Base-by-base conservation (phyloP, 2,113 vertebrate species). In the Alectura lathami region DNA sequence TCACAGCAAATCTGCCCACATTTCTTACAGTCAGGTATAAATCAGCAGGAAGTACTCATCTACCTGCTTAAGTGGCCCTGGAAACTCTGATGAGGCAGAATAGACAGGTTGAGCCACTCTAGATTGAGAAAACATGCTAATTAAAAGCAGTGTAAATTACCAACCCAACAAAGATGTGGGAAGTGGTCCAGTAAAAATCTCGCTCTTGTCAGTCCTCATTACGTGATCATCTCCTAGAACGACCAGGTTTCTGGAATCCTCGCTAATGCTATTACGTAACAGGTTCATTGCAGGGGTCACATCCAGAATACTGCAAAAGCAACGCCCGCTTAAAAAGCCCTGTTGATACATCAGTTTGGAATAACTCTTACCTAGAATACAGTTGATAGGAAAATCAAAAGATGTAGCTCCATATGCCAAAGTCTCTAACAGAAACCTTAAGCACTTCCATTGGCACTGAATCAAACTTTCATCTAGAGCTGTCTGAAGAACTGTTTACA, bases 201-300 rank as follows among this genome's bases (percentile, higher is more conserved):
- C 70, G 34, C 50, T 89, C 70, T 60, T 94, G 91, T 88, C 96
- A 74, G 30, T 47, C 34, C 68, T 74, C 79, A 83, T 95, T 92
- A 97, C 66, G 36, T 69, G 89, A 94, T 62, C 2, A 23, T 22
- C 66, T 42, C 48, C 64, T 53, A 59, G 62, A 80, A 80, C 75
- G 75, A 22, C 66, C 0, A 3, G 63, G 73, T 88, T 93, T 93
- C 91, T 91, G 91, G 94, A 94, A 93, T 94, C 89, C 75, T 89
- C 85, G 0, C 48, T 96, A 96, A 96, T 79, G 56, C 88, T 3
- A 15, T 96, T 96, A 93, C 15, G 0, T 95, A 96, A 96, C 40
- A 11, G 5, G 79, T 48, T 91, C 79, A 78, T 11, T n/a, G 73
- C 79, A 75, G 73, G 29, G 91, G 85, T 95, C 91, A 95, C 74